Percentiles rank a stretch among this genome's conserved stretches.
These are phyloP conservation scores for Heliconius sara DNA, from an alignment of 2,888 invertebrate genomes.

Conservation along the genomic window DNA sequence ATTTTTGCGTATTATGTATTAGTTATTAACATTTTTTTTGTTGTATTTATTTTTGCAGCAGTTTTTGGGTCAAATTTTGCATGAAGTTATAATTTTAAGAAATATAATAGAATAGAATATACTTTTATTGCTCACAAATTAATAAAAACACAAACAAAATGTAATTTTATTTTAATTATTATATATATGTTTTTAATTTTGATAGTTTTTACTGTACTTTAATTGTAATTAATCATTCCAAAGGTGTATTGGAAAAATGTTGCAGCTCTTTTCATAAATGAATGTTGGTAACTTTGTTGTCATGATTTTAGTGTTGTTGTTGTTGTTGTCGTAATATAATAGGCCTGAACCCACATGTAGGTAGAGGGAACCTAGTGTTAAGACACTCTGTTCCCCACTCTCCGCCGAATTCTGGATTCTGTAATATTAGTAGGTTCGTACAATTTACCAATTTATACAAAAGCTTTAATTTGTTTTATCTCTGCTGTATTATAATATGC, in stretches of 20 bases:
- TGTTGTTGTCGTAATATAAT: neutral
- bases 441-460: conserved; percentile 26
- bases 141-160: too few species aligned
- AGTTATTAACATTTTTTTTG: neutral
- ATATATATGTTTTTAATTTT: neutral
- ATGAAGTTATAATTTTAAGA: neutral
- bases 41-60: neutral
- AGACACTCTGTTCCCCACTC: too few species aligned
- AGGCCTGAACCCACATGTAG: too few species aligned
- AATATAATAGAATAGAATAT: neutral
- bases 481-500: conserved; percentile 15
- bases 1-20: conserved; percentile 4
- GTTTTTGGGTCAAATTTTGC: neutral
- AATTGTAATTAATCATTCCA: neutral
- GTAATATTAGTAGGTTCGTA: too few species aligned
- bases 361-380: too few species aligned
- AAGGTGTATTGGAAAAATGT: neutral
- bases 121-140: neutral
- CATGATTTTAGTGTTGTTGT: neutral
- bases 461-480: conserved; percentile 41
- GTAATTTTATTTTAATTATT: neutral
- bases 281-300: neutral
- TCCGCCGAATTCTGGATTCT: too few species aligned
- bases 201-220: neutral
- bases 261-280: neutral